A percentile compares a stretch with the other conserved stretches of the same genome.
These are phyloP conservation scores for Eupithecia insigniata DNA, from an alignment of 2,888 invertebrate species.

Conservation along the genomic window DNA sequence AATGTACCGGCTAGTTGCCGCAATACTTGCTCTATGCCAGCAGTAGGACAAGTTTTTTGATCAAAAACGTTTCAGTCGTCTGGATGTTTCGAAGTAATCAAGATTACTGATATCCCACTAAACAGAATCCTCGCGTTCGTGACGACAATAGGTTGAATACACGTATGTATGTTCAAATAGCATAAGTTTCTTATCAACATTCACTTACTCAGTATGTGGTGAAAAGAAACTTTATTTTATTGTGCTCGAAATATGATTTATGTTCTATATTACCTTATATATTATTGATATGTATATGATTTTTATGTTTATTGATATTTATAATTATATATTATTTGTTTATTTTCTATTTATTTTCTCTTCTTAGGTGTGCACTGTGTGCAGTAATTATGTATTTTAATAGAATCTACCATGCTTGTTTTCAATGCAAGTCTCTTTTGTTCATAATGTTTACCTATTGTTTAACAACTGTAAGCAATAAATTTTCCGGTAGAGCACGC, in stretches of 20 bases:
- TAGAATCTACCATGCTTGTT: neutral
- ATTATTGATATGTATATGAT: too few species aligned
- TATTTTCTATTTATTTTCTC: too few species aligned
- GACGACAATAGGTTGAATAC: neutral
- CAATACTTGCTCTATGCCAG: too few species aligned
- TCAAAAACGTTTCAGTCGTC: neutral
- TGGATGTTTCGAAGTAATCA: neutral
- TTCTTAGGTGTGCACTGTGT: too few species aligned
- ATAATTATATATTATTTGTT: too few species aligned
- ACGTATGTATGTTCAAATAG: too few species aligned
- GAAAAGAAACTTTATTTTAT: neutral
- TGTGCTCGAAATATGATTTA: too few species aligned
- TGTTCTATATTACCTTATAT: too few species aligned
- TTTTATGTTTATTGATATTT: too few species aligned
- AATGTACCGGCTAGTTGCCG: too few species aligned
- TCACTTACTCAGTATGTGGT: neutral
- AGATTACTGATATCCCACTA: neutral
- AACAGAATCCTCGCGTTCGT: neutral
- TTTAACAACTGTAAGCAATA: neutral
- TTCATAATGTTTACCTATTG: neutral
- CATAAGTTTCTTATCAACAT: neutral
- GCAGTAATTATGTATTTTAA: neutral
- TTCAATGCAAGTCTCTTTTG: neutral
- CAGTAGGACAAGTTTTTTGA: neutral
- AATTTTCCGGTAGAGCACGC: neutral